phyloP scores from a whole-genome alignment of 2,797 vertebrate genomes.

The Sparus aurata region DNA sequence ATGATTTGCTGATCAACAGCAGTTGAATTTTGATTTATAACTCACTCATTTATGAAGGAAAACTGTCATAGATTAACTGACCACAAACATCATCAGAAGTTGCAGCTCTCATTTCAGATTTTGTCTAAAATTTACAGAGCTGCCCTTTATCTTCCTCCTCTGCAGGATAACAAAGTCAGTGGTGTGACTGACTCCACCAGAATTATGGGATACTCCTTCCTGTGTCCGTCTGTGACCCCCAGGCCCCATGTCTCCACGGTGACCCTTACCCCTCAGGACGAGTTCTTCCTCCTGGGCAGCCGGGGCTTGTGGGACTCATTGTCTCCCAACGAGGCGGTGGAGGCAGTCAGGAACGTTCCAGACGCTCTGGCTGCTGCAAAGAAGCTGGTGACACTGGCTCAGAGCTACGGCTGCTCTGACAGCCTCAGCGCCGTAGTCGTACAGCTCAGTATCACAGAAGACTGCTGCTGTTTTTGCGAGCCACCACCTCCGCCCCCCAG shows the following conservation, averaged over 20 bases:
- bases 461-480: constrained; percentile 97
- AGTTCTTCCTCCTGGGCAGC: constrained; percentile 97
- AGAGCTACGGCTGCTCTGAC: constrained; percentile 95
- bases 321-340: constrained; percentile 91
- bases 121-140: not conserved
- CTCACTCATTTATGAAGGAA: not conserved
- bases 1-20: not conserved
- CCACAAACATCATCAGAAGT: not conserved
- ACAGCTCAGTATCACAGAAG: constrained; percentile 93
- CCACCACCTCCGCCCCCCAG: constrained; percentile 89
- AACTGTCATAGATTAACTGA: not conserved
- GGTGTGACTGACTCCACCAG: constrained; percentile 96
- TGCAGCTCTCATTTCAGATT: not conserved
- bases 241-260: constrained; percentile 93
- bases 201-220: constrained; percentile 97
- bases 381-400: constrained; percentile 96
- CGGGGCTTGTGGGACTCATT: constrained; percentile 95
- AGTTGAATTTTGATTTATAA: not conserved
- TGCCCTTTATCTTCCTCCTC: not conserved
- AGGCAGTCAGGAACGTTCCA: constrained; percentile 92
- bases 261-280: constrained; percentile 93
- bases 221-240: constrained; percentile 94
- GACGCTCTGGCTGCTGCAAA: constrained; percentile 94
- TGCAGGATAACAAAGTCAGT: constrained; percentile 96
- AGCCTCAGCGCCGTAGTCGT: constrained; percentile 96